Percentiles rank a stretch among this genome's conserved stretches.
Conservation (phyloP, 2,888 invertebrate genomes). For the Balanococcus diminutus region DNA sequence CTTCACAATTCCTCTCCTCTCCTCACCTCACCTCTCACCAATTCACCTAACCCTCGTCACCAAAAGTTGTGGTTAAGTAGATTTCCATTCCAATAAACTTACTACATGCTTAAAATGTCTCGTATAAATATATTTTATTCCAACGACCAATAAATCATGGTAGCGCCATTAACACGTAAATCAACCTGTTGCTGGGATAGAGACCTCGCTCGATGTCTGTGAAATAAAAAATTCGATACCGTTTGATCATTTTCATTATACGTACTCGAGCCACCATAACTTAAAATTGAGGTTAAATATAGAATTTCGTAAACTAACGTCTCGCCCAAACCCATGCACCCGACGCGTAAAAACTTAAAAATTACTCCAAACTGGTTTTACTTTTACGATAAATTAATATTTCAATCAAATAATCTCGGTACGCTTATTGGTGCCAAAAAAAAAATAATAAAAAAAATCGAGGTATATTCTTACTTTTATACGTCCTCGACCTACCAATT, state of each 20-base stretch:
- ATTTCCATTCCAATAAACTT: background rate
- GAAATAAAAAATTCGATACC: conserved; percentile 38
- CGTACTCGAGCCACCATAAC: background rate
- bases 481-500: conserved; percentile 23
- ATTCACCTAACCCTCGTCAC: background rate
- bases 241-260: conserved; percentile 34
- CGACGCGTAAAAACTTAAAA: background rate
- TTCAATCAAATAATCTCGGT: background rate
- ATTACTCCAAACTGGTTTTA: background rate
- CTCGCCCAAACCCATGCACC: background rate
- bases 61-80: background rate
- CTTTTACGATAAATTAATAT: background rate
- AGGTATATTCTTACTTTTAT: background rate
- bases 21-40: too few species aligned
- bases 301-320: conserved; percentile 21
- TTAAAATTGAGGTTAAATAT: conserved; percentile 26
- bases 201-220: background rate
- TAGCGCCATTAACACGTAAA: background rate
- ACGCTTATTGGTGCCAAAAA: background rate
- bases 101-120: background rate
- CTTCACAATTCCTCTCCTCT: too few species aligned
- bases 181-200: background rate
- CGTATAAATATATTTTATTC: background rate
- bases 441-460: background rate
- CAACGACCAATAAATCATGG: background rate